Conservation (phyloP, 2,113 vertebrate species). For the human (Homo sapiens) region DNA sequence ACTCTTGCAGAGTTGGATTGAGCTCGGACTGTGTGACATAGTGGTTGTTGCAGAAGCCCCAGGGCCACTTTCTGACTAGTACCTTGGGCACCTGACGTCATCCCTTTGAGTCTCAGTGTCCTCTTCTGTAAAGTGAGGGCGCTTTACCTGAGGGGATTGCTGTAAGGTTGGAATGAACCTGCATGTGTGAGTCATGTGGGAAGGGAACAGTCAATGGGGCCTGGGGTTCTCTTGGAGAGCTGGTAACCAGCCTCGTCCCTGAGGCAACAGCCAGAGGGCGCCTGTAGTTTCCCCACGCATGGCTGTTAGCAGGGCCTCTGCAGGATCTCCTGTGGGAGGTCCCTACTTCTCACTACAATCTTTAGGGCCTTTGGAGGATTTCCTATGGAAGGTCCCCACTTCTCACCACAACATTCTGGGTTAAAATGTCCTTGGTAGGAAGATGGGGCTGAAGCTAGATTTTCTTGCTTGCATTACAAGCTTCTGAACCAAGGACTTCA, state of each 20-base stretch:
- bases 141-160: not conserved
- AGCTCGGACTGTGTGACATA: not conserved
- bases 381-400: not conserved
- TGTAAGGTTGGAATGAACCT: not conserved
- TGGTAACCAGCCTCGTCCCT: not conserved
- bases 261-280: not conserved
- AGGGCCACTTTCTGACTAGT: not conserved
- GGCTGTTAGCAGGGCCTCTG: not conserved
- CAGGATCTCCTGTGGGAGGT: not conserved
- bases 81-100: not conserved
- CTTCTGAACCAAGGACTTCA: not conserved
- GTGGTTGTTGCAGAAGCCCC: not conserved
- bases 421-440: not conserved
- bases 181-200: not conserved
- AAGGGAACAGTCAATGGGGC: not conserved
- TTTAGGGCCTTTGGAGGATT: not conserved
- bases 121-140: not conserved
- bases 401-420: not conserved
- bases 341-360: not conserved
- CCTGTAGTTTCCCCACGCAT: not conserved
- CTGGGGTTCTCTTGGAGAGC: not conserved
- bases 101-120: not conserved
- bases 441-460: not conserved
- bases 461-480: not conserved
- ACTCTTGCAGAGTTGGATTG: not conserved